These are phyloP conservation scores for Coracopsis vasa DNA, from an alignment of 2,113 vertebrate species.

Conservation along the genomic window DNA sequence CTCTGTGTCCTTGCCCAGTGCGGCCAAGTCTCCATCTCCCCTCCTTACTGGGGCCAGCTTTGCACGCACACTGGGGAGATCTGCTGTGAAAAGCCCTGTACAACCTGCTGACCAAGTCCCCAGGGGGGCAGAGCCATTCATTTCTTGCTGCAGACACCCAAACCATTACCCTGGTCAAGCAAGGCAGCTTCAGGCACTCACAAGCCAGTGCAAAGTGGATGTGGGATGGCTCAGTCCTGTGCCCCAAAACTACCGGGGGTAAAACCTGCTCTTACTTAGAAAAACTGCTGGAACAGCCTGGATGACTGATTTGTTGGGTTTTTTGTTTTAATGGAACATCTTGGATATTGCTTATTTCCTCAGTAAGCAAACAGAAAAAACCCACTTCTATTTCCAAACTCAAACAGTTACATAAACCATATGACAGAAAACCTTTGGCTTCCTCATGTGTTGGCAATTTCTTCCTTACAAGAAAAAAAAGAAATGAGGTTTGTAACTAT, in stretches of 20 bases:
- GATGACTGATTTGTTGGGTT: not conserved
- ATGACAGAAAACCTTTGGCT: constrained; percentile 2
- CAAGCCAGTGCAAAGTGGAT: not conserved
- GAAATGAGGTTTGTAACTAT: not conserved
- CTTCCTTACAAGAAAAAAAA: not conserved
- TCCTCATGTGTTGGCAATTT: constrained; percentile 14
- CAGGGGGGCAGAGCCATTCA: not conserved
- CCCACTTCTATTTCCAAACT: not conserved
- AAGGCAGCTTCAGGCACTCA: not conserved
- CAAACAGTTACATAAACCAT: constrained; percentile 23
- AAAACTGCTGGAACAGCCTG: not conserved
- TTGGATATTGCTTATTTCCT: constrained; percentile 22
- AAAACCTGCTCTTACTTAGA: not conserved
- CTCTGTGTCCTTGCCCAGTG: not conserved
- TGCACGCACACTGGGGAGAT: not conserved
- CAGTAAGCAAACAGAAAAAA: not conserved
- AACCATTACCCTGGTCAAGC: not conserved
- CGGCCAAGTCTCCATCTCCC: not conserved
- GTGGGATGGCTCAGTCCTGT: not conserved
- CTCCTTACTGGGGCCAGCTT: not conserved
- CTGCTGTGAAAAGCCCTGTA: not conserved
- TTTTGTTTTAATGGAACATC: not conserved
- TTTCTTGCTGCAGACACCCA: not conserved
- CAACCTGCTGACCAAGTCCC: not conserved
- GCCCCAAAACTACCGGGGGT: not conserved